Evolutionary conservation across 2,888 invertebrate genomes (phyloP).

Genomic region (Apodemia hepburni): DNA sequence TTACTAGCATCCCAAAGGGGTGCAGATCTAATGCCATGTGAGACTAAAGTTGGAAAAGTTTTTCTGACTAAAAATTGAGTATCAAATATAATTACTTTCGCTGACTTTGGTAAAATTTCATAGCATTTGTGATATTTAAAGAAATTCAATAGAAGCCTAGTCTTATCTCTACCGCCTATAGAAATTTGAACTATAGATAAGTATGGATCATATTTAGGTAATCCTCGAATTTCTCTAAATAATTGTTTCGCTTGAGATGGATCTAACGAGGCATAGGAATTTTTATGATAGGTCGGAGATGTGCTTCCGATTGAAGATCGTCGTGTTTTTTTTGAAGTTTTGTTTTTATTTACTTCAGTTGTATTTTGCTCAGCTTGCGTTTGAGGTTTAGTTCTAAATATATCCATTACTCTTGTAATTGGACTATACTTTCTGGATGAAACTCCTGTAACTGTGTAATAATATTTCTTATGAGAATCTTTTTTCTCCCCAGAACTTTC

Average conservation of each 20-base stretch:
- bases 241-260: slow-evolving; percentile 69
- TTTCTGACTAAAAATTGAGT: slow-evolving; percentile 71
- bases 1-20: slow-evolving; percentile 71
- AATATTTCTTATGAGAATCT: slow-evolving; percentile 72
- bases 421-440: slow-evolving; percentile 71
- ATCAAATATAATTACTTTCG: slow-evolving; percentile 74
- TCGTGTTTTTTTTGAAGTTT: slow-evolving; percentile 54
- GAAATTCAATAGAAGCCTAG: slow-evolving; percentile 67
- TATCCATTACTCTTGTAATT: slow-evolving; percentile 74
- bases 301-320: slow-evolving; percentile 72
- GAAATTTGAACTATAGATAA: slow-evolving; percentile 75
- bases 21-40: slow-evolving; percentile 71
- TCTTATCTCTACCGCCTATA: slow-evolving; percentile 71
- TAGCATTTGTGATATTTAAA: slow-evolving; percentile 76
- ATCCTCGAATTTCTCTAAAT: slow-evolving; percentile 70
- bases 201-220: slow-evolving; percentile 73
- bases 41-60: slow-evolving; percentile 72
- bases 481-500: slow-evolving; percentile 54
- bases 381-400: slow-evolving; percentile 66
- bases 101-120: slow-evolving; percentile 73
- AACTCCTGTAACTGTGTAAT: slow-evolving; percentile 74
- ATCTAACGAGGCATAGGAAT: slow-evolving; percentile 70
- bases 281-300: slow-evolving; percentile 73
- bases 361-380: slow-evolving; percentile 49
- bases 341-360: slow-evolving; percentile 59